phyloP scores from a whole-genome alignment of 1,140 invertebrate genomes.

The Zaprionus nigranus region DNA sequence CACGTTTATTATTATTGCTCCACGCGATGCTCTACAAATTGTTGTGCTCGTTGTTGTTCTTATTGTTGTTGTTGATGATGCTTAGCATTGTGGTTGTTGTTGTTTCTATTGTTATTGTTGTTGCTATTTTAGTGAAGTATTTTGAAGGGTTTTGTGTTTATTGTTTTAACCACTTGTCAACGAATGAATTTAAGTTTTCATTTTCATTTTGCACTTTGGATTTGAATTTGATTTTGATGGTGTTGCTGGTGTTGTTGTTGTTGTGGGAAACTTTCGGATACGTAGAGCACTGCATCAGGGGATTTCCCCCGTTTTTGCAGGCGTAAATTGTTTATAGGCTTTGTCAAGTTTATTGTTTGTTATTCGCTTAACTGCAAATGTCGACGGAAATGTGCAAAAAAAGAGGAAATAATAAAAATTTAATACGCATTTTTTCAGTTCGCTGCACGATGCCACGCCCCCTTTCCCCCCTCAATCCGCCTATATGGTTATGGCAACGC shows the following conservation, averaged over 20 bases:
- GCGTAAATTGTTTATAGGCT: constrained; percentile 44
- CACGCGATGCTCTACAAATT: constrained; percentile 15
- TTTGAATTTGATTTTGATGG: neutral
- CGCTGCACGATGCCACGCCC: constrained; percentile 18
- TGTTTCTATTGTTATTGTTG: constrained; percentile 27
- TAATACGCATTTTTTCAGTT: constrained; percentile 60
- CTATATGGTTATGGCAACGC: constrained; percentile 59
- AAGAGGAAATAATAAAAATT: constrained; percentile 65
- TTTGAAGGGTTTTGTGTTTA: constrained; percentile 66
- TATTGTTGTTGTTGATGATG: constrained; percentile 42
- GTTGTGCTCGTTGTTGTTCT: constrained; percentile 30
- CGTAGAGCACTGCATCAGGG: neutral
- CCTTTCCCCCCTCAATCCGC: neutral
- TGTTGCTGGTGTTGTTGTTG: neutral
- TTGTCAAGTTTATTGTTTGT: constrained; percentile 49
- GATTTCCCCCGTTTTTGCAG: neutral
- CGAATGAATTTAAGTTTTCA: constrained; percentile 51
- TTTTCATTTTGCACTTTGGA: constrained; percentile 28
- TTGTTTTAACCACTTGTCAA: constrained; percentile 73
- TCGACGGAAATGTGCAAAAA: constrained; percentile 16
- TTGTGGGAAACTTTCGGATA: neutral
- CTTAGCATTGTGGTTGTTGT: constrained; percentile 25
- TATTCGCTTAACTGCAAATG: constrained; percentile 42
- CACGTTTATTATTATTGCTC: constrained; percentile 7
- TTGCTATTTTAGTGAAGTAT: constrained; percentile 51